Evolutionary conservation across 2,888 invertebrate species (phyloP), one percentile per base, ranked within the genome.

Genomic region (Callyntrura guangdongensis): DNA sequence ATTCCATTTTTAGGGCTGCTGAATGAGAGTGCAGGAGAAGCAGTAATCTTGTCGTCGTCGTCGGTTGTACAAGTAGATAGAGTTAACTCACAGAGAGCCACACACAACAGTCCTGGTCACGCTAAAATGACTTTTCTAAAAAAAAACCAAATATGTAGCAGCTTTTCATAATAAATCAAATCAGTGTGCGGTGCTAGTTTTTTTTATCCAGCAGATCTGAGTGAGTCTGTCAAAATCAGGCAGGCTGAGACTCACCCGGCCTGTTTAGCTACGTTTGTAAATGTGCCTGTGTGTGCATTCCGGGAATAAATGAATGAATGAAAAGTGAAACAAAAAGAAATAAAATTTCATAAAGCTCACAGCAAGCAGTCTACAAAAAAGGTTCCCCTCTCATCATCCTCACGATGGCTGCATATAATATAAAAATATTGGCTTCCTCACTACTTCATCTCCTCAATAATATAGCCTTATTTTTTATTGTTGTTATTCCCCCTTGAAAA

Each of bases 91-190:
- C 36, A 36, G 36, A 36, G 36, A 36, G 36, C 36, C 36, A 2
- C 36, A 36, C 36, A 36, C 36, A 36, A 36, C 36, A 36, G 36
- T 6, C 36, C 36, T 36, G 36, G 72, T 72, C 47, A 72, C 12
- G 72, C 20, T 67, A 47, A 49, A 72, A 47, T 47, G 47, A 20
- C 47, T 72, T 72, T 72, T 72, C 14, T 47, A 72, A 49, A 5
- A 14, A 53, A 12, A 53, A 53, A 53, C 11, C 36, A 36, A 36
- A 36, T 36, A 36, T 36, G 36, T 14, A 53, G 53, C 53, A 53
- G 53, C 12, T 53, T 20, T n/a, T 14, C 12, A 20, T 12, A 77
- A 77, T 77, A 77, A 77, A 77, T 77, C 77, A 77, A 77, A 53
- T 77, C 77, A 77, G 77, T 25, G 25, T 77, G 36, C 6, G 36